Evolutionary conservation across 2,888 invertebrate species (phyloP), one percentile per base, ranked within the genome.

Genomic region (Cosmia trapezina): DNA sequence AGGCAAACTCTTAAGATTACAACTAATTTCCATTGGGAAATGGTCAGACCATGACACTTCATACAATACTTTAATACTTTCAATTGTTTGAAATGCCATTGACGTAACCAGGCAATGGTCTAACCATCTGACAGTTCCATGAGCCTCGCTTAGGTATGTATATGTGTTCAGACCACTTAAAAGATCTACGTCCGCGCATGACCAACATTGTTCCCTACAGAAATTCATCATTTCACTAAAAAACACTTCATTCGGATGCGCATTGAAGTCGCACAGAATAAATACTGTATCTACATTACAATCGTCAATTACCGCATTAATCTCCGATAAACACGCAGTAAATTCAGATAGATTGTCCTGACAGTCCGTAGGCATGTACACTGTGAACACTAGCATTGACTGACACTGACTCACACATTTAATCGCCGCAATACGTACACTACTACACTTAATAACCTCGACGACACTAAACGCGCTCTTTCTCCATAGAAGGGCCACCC

Each of bases 141-240:
- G 45, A 28, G 61, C 61, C 28, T 61, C 61, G 4, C 43, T 60
- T 41, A n/a, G 41, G 41, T 45, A n/a, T n/a, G n/a, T n/a, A n/a
- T n/a, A n/a, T n/a, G n/a, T n/a, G n/a, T n/a, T n/a, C n/a, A n/a
- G n/a, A n/a, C n/a, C n/a, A n/a, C n/a, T n/a, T n/a, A n/a, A n/a
- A n/a, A 63, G 6, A n/a, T 49, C 62, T 37, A 63, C 49, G 33
- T 63, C 62, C 0, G 62, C 62, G 12, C 62, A 63, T 49, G 47
- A 14, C 62, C 33, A 63, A 63, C 49, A 14, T 63, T 63, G 62
- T 47, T n/a, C n/a, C n/a, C n/a, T 33, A 63, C 63, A 63, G n/a
- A 63, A 63, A 6, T 47, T 47, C 28, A 62, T 0, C 61, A 62
- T 62, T 62, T 47, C 61, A 47, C 4, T 33, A 33, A n/a, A 47